phyloP scores from a whole-genome alignment of 2,113 vertebrate genomes.

The Hepsetus odoe region DNA sequence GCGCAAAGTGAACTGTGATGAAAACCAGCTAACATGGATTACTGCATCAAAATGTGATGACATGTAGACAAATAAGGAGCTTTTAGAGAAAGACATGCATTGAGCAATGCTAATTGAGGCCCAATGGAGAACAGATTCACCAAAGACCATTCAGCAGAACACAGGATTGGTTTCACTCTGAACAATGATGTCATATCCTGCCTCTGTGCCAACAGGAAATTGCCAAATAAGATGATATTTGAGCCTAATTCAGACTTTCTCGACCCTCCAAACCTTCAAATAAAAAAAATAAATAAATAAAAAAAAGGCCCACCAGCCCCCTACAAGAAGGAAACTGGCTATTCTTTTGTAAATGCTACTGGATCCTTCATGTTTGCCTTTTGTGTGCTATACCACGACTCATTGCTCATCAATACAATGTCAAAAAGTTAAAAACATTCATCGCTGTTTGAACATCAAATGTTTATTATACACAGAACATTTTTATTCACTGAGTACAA shows the following conservation, averaged over 20 bases:
- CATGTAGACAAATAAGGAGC: neutral
- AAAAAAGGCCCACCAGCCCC: neutral
- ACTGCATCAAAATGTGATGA: neutral
- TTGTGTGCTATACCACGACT: too few species aligned
- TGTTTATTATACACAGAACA: too few species aligned
- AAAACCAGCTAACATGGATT: neutral
- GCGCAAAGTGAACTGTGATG: neutral
- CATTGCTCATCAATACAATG: too few species aligned
- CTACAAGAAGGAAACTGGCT: neutral
- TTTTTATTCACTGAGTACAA: too few species aligned
- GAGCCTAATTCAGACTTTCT: neutral
- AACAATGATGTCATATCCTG: neutral
- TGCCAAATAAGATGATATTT: neutral
- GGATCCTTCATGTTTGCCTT: neutral
- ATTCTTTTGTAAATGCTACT: neutral
- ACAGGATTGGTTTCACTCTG: neutral
- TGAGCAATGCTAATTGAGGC: neutral
- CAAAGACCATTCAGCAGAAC: neutral
- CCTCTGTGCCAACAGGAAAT: neutral
- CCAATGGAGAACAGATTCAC: neutral
- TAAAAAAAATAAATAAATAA: constrained; percentile 1
- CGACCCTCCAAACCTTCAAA: neutral
- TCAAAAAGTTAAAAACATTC: too few species aligned
- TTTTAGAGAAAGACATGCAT: neutral
- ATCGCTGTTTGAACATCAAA: too few species aligned